Conservation (phyloP, 2,888 invertebrate species). For the Dusona sp. region DNA sequence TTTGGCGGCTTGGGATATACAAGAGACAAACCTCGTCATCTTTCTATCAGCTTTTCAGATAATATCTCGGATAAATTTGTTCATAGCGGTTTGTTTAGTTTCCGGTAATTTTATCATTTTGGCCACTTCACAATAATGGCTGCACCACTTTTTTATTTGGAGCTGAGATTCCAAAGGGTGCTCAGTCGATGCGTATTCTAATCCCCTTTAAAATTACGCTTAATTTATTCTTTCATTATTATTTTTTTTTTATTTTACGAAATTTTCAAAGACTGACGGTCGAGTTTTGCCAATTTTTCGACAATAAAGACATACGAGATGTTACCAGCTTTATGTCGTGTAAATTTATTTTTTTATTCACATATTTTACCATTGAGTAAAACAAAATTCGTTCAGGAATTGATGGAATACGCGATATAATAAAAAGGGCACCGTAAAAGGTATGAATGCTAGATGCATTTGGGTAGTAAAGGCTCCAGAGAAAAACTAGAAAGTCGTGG, state of each 20-base stretch:
- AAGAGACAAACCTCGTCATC: too few species aligned
- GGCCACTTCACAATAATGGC: too few species aligned
- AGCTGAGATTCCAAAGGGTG: neutral
- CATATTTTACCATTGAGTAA: neutral
- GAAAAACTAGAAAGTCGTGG: slow-evolving; percentile 16
- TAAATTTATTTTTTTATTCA: neutral
- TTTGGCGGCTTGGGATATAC: too few species aligned
- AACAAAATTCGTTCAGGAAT: neutral
- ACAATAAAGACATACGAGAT: neutral
- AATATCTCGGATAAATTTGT: too few species aligned
- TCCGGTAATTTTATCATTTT: too few species aligned
- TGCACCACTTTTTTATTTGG: neutral
- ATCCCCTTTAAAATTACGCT: neutral
- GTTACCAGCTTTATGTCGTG: neutral
- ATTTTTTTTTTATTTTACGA: neutral
- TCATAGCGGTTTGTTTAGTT: too few species aligned
- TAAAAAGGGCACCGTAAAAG: neutral
- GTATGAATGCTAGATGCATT: slow-evolving; percentile 11
- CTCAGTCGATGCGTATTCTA: too few species aligned
- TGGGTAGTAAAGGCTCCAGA: slow-evolving; percentile 12
- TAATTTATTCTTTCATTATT: neutral
- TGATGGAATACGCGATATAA: neutral
- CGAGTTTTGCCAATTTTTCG: neutral
- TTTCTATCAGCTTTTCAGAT: too few species aligned
- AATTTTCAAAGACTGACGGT: neutral